Evolutionary conservation across 1,140 invertebrate genomes (phyloP).

Genomic region (Nasonia longicornis): DNA sequence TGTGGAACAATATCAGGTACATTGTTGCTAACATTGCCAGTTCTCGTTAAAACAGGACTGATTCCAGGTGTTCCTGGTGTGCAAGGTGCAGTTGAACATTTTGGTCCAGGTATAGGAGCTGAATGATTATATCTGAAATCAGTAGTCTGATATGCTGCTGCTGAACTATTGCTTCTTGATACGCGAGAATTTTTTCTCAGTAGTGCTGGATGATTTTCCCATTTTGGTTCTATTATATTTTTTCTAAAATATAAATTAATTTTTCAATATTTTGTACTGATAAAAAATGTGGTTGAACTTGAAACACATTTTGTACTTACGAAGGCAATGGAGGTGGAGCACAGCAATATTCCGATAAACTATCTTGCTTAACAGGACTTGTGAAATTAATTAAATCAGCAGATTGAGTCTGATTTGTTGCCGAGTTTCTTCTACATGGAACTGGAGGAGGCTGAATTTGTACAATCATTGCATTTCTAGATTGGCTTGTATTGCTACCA

Average conservation of each 20-base stretch:
- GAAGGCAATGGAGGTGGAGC: slow-evolving; percentile 58
- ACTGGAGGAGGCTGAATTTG: slow-evolving; percentile 69
- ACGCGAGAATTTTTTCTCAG: slow-evolving; percentile 61
- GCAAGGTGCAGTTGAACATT: slow-evolving; percentile 62
- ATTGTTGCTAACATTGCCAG: slow-evolving; percentile 60
- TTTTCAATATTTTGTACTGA: background rate
- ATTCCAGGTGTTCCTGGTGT: slow-evolving; percentile 65
- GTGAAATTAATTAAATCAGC: slow-evolving; percentile 81
- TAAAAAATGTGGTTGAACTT: background rate
- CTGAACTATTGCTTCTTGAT: slow-evolving; percentile 65
- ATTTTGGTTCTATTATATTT: slow-evolving; percentile 62
- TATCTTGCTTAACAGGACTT: slow-evolving; percentile 70
- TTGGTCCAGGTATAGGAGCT: slow-evolving; percentile 60
- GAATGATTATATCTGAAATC: slow-evolving; percentile 64
- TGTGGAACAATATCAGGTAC: slow-evolving; percentile 64
- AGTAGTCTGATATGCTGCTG: slow-evolving; percentile 60
- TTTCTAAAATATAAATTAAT: slow-evolving; percentile 55
- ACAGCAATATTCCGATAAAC: slow-evolving; percentile 61
- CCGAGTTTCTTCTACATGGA: slow-evolving; percentile 68
- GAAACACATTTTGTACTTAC: slow-evolving; percentile 53
- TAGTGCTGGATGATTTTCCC: slow-evolving; percentile 65
- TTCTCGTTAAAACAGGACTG: slow-evolving; percentile 63
- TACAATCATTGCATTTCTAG: slow-evolving; percentile 66
- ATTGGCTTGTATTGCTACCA: slow-evolving; percentile 66
- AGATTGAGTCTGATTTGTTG: slow-evolving; percentile 68